Percentiles rank a stretch among this genome's conserved stretches.
Evolutionary conservation across 2,797 vertebrate species (phyloP).

Genomic region (Columba guinea): DNA sequence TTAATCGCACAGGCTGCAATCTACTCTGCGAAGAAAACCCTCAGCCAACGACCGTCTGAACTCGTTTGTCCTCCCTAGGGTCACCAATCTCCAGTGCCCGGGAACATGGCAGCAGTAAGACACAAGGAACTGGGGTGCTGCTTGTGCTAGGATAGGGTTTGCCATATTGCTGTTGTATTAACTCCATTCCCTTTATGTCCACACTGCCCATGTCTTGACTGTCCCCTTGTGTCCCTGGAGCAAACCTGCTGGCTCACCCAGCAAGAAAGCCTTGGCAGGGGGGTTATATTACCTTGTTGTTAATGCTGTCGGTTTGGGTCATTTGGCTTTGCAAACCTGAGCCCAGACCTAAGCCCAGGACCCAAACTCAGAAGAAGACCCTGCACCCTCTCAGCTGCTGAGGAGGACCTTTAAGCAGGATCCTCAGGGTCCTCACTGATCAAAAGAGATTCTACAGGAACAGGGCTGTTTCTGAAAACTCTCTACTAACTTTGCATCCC

Average conservation of each 20-base stretch:
- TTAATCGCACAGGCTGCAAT: rapidly evolving
- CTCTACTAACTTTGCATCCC: background rate
- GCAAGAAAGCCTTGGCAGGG: background rate
- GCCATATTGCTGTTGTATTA: rapidly evolving
- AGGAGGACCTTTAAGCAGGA: background rate
- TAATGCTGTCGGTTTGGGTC: background rate
- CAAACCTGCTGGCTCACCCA: background rate
- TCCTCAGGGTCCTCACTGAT: background rate
- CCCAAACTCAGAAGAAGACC: background rate
- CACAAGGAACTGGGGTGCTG: background rate
- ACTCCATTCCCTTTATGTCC: rapidly evolving
- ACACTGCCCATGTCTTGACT: background rate
- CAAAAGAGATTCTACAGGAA: background rate
- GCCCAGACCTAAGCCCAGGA: background rate
- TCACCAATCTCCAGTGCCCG: rapidly evolving
- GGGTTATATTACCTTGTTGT: background rate
- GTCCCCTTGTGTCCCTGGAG: background rate
- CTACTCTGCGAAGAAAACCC: background rate
- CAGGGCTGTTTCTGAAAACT: background rate
- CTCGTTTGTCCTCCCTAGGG: rapidly evolving
- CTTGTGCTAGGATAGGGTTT: background rate
- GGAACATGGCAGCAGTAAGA: background rate
- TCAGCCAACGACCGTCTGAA: background rate
- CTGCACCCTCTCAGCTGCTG: background rate
- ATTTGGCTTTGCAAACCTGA: background rate